A percentile compares a stretch with the other conserved stretches of the same genome.
Conservation (phyloP, 2,113 vertebrate species). For the Tachuris rubrigastra region DNA sequence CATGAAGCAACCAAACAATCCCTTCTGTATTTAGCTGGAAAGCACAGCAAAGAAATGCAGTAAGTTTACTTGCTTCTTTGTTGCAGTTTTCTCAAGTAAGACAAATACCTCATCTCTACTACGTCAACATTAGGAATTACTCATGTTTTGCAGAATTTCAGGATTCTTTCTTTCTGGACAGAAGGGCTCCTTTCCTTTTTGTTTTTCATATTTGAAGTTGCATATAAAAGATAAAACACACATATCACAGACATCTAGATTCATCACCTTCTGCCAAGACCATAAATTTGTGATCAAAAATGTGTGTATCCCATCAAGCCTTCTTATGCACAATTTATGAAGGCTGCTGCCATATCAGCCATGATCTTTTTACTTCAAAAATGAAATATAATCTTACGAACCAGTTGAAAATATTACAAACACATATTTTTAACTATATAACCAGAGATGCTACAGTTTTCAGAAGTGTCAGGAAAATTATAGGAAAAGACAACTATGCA, state of each 20-base stretch:
- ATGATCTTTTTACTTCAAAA: neutral
- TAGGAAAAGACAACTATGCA: neutral
- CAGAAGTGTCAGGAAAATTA: neutral
- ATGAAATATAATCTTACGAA: neutral
- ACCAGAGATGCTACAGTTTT: neutral
- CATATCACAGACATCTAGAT: neutral
- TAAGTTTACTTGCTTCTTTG: neutral
- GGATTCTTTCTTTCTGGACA: neutral
- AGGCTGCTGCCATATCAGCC: neutral
- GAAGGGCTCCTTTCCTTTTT: neutral
- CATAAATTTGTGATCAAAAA: neutral
- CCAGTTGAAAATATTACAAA: neutral
- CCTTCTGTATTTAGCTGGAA: neutral
- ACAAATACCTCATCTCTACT: neutral
- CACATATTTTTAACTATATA: neutral
- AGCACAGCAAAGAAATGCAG: neutral
- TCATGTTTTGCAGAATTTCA: neutral
- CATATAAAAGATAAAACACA: neutral
- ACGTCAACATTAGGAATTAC: neutral
- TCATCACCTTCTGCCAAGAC: neutral
- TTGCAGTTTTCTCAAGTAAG: neutral
- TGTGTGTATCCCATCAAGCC: neutral
- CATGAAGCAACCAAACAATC: neutral
- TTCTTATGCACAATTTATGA: neutral
- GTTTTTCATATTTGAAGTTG: neutral